phyloP scores from a whole-genome alignment of 2,888 invertebrate species.

The Thalpophila matura region DNA sequence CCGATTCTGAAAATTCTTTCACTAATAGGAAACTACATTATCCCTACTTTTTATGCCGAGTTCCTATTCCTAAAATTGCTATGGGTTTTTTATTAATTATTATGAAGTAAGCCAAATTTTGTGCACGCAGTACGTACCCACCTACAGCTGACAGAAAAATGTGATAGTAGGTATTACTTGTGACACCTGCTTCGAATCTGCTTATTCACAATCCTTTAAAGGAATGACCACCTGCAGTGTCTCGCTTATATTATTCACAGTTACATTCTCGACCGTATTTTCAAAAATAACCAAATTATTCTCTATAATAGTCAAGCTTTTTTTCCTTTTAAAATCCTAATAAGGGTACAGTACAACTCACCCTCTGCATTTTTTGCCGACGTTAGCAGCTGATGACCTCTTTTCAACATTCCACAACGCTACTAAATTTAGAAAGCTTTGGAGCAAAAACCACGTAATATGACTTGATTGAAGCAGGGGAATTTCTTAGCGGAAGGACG shows the following conservation, averaged over 20 bases:
- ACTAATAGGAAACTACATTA: too few species aligned
- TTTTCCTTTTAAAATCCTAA: conserved; percentile 38
- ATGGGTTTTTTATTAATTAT: too few species aligned
- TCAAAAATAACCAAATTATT: conserved; percentile 15
- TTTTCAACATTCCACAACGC: conserved; percentile 62
- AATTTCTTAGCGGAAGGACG: conserved; percentile 59
- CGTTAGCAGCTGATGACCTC: conserved; percentile 59
- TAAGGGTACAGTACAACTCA: conserved; percentile 48
- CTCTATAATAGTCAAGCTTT: conserved; percentile 7
- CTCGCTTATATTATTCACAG: neutral
- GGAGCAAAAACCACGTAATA: conserved; percentile 60
- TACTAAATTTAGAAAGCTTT: conserved; percentile 64
- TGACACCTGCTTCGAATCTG: conserved; percentile 20
- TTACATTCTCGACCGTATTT: conserved; percentile 8
- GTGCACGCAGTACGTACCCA: neutral
- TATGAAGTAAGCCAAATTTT: neutral
- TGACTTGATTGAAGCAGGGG: conserved; percentile 56
- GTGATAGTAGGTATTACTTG: neutral
- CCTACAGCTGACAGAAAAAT: neutral
- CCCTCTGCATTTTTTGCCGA: conserved; percentile 54
- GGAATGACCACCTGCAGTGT: conserved; percentile 17
- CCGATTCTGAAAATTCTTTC: too few species aligned
- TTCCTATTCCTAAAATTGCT: too few species aligned
- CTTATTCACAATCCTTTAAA: neutral
- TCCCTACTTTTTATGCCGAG: too few species aligned